Conservation (phyloP, 2,113 vertebrate species). For the Panurus biarmicus region DNA sequence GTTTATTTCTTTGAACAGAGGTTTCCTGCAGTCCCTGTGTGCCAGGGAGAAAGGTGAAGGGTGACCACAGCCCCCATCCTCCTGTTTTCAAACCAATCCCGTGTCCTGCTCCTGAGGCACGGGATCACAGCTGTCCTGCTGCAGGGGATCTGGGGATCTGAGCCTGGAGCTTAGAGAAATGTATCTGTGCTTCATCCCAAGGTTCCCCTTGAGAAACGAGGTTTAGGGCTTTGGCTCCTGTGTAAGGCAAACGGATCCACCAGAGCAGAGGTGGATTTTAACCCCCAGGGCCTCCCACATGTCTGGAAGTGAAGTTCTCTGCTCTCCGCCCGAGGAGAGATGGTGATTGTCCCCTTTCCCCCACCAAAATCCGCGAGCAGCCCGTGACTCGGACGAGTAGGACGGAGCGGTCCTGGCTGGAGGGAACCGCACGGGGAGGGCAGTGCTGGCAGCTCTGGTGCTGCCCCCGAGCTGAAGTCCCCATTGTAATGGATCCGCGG, state of each 20-base stretch:
- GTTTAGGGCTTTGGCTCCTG: neutral
- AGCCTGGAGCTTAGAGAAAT: slow-evolving; percentile 16
- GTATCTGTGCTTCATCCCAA: slow-evolving; percentile 12
- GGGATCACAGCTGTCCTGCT: rapidly evolving
- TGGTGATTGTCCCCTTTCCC: slow-evolving; percentile 37
- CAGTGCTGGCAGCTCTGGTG: slow-evolving; percentile 32
- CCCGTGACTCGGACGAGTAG: slow-evolving; percentile 14
- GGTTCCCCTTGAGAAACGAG: neutral
- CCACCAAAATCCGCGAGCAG: neutral
- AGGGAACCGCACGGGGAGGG: slow-evolving; percentile 36
- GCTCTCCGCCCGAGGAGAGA: neutral
- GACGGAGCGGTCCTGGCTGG: slow-evolving; percentile 37
- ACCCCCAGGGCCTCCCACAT: neutral
- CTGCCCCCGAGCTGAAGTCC: slow-evolving; percentile 45
- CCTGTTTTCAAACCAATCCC: neutral
- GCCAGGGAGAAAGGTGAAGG: neutral
- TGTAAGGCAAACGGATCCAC: neutral
- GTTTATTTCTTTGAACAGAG: neutral
- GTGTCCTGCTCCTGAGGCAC: rapidly evolving
- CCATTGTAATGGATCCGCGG: slow-evolving; percentile 44
- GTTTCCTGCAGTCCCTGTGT: neutral
- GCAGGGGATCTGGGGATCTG: neutral
- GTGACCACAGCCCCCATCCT: neutral
- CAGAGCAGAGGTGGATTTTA: neutral
- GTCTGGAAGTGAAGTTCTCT: neutral